Base-by-base conservation (phyloP, 1,140 invertebrate species). In the Amphibalanus amphitrite region DNA sequence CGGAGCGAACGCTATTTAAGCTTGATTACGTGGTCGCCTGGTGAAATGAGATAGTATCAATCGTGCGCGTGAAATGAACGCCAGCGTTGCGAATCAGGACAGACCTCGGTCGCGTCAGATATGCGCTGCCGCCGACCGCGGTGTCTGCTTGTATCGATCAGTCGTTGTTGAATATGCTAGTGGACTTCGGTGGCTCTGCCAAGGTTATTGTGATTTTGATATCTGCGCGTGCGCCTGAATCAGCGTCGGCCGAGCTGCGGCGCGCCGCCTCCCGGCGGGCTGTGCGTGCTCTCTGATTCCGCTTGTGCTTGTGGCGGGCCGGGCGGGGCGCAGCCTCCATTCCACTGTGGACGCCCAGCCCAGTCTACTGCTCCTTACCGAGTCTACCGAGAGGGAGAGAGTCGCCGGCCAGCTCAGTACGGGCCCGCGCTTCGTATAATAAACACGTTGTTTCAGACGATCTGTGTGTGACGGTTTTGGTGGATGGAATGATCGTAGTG, bases 161-260 rank as follows among this genome's bases (percentile, higher is more conserved):
- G 47, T 59, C 47, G 47, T 59, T 59, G 47, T 59, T 20, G 23
- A 59, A 20, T 23, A 59, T 59, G 47, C 47, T 59, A 59, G 47
- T 59, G 10, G 47, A 59, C 3, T n/a, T n/a, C n/a, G 10, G 6
- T 23, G 47, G 47, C 20, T 20, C 10, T 59, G 47, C 47, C 47
- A 59, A 59, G 47, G 47, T 59, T 59, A 59, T 59, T 59, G 47
- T 59, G 47, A 59, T 59, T 59, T 59, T 59, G 47, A 59, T 59
- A 59, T 59, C 47, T 59, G 47, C 47, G 6, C 6, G 47, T 20
- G 13, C 3, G 47, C 6, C 17, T 20, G 1, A 20, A 3, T 1
- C 1, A 20, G 1, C 10, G 17, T 23, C 1, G 47, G 23, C 20
- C 47, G 47, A 3, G 1, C 13, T 23, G 47, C 23, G n/a, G n/a